Percentiles rank a stretch among this genome's conserved stretches.
Conservation (phyloP, 1,140 invertebrate genomes). For the Pristionchus pacificus region DNA sequence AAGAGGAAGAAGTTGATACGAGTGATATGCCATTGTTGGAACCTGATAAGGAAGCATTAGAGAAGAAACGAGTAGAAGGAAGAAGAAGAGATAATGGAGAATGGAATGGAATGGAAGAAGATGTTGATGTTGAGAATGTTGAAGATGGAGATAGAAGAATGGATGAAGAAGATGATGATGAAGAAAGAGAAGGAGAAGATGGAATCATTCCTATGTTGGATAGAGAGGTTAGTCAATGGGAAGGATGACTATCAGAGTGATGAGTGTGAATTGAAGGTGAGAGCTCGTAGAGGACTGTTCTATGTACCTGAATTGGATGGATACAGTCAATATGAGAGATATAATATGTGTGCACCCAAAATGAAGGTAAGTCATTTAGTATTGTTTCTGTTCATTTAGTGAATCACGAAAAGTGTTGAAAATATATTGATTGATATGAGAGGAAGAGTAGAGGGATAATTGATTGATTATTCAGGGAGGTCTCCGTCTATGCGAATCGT, state of each 20-base stretch:
- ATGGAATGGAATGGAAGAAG: neutral
- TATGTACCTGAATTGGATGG: neutral
- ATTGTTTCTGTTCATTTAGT: too few relatives aligned
- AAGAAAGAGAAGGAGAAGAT: neutral
- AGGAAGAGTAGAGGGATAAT: too few relatives aligned
- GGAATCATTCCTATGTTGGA: neutral
- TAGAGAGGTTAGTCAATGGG: neutral
- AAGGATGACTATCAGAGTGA: neutral
- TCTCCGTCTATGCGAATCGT: slow-evolving; percentile 15
- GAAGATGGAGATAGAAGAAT: too few relatives aligned
- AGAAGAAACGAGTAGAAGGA: neutral
- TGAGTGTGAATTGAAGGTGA: neutral
- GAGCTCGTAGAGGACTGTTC: neutral
- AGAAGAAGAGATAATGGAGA: neutral
- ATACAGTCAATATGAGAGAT: neutral
- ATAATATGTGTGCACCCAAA: neutral
- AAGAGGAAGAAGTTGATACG: neutral
- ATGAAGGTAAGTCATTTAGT: neutral
- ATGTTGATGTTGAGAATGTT: neutral
- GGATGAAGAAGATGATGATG: too few relatives aligned
- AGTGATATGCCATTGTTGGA: neutral
- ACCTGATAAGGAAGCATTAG: neutral
- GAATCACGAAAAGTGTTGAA: too few relatives aligned
- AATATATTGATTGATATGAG: too few relatives aligned
- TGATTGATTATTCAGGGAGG: neutral